phyloP scores from a whole-genome alignment of 1,140 invertebrate genomes.

The Homalodisca vitripennis region DNA sequence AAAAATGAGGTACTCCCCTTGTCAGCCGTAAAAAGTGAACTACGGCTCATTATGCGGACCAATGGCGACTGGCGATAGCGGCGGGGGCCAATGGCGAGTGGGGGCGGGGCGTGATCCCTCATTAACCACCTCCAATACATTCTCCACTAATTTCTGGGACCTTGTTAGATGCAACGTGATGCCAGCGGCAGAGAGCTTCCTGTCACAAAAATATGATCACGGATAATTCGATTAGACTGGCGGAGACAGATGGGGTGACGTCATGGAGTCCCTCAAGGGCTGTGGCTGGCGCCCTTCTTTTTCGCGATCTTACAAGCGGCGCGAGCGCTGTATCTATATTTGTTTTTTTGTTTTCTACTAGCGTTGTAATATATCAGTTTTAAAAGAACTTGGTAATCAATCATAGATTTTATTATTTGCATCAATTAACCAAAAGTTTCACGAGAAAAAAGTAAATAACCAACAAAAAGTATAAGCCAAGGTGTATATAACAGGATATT shows the following conservation, averaged over 20 bases:
- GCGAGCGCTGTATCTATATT: too few relatives aligned
- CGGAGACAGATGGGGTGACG: slow-evolving; percentile 6
- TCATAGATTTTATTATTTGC: too few relatives aligned
- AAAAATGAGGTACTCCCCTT: slow-evolving; percentile 23
- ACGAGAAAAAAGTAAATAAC: too few relatives aligned
- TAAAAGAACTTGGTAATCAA: too few relatives aligned
- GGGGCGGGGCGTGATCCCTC: neutral
- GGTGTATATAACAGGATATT: too few relatives aligned
- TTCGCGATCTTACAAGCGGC: too few relatives aligned
- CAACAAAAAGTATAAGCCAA: too few relatives aligned
- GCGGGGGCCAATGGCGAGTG: slow-evolving; percentile 6
- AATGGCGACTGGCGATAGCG: neutral
- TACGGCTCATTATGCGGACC: neutral
- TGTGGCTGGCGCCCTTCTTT: neutral
- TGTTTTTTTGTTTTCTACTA: too few relatives aligned
- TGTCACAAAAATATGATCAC: slow-evolving; percentile 27
- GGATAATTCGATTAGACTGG: slow-evolving; percentile 17
- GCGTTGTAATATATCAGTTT: too few relatives aligned
- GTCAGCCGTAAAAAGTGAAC: neutral
- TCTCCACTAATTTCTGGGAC: neutral
- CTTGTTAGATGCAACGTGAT: slow-evolving; percentile 14
- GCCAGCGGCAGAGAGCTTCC: slow-evolving; percentile 5
- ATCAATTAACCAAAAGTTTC: too few relatives aligned
- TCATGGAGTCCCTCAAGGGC: neutral
- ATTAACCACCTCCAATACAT: neutral